Evolutionary conservation across 1,140 invertebrate species (phyloP).

Genomic region (Lanistes nyassanus): DNA sequence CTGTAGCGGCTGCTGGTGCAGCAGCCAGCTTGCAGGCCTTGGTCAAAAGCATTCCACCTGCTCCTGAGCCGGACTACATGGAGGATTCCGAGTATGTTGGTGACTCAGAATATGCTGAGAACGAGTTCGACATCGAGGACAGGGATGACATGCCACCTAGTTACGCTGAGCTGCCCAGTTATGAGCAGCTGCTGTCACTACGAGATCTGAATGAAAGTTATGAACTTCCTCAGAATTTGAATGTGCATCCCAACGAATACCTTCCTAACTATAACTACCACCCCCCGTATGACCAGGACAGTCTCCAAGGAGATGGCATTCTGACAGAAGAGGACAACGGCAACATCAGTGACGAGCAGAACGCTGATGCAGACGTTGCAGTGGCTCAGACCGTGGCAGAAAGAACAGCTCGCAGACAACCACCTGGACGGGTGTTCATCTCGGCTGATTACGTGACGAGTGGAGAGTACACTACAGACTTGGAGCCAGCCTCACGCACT

Average conservation of each 20-base stretch:
- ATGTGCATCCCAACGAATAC: constrained; percentile 86
- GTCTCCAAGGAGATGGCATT: constrained; percentile 37
- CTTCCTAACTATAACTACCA: constrained; percentile 72
- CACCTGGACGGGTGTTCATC: constrained; percentile 35
- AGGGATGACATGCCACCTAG: constrained; percentile 44
- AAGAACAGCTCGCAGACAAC: constrained; percentile 35
- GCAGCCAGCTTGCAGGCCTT: constrained; percentile 71
- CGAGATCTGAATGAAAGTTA: constrained; percentile 65
- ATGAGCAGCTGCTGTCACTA: constrained; percentile 65
- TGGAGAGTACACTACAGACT: constrained; percentile 49
- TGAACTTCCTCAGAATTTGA: constrained; percentile 72
- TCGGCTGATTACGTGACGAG: constrained; percentile 45
- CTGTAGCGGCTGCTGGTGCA: constrained; percentile 68
- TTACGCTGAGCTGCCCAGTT: constrained; percentile 50
- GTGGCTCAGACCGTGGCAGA: constrained; percentile 44
- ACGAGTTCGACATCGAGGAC: constrained; percentile 69
- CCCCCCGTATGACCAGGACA: constrained; percentile 36
- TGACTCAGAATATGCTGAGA: constrained; percentile 73
- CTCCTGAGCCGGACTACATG: constrained; percentile 72
- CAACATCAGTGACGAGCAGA: constrained; percentile 35
- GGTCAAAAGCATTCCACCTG: constrained; percentile 23
- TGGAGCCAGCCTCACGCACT: constrained; percentile 39
- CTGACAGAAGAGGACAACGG: constrained; percentile 44
- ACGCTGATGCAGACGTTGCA: constrained; percentile 18
- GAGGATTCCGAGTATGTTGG: constrained; percentile 79